A percentile compares a stretch with the other conserved stretches of the same genome.
Evolutionary conservation across 2,113 vertebrate genomes (phyloP).

Genomic region (Canis aureus): DNA sequence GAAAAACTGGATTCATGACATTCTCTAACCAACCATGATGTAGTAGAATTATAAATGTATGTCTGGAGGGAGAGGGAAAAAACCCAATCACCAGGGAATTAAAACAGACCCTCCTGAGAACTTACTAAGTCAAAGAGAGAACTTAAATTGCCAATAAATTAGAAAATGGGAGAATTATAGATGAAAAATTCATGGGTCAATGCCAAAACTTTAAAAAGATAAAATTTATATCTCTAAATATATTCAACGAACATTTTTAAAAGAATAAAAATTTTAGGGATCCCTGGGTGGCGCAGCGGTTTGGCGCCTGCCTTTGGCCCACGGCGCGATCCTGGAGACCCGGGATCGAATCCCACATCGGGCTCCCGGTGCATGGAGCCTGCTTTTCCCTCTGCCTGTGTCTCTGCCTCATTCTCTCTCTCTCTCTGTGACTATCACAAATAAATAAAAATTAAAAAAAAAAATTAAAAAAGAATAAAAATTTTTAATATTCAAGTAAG

Average conservation of each 20-base stretch:
- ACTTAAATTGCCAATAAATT: background rate
- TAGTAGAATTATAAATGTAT: constrained; percentile 25
- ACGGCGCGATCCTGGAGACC: no score
- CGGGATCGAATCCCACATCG: no score
- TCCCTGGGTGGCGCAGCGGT: no score
- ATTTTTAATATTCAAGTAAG: background rate
- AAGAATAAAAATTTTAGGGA: constrained; percentile 33
- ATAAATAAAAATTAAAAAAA: no score
- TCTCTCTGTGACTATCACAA: no score
- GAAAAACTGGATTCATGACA: background rate
- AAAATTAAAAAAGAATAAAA: constrained; percentile 28
- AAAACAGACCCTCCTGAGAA: background rate
- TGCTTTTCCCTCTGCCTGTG: no score
- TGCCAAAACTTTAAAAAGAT: background rate
- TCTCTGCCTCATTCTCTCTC: no score
- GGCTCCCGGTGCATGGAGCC: no score
- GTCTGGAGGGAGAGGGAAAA: background rate
- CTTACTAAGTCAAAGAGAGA: background rate
- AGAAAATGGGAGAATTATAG: background rate
- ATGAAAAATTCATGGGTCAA: background rate
- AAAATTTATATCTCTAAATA: background rate
- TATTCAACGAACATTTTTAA: background rate
- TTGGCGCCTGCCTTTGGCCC: no score
- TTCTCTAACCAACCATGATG: background rate
- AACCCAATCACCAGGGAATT: background rate